Evolutionary conservation across 2,888 invertebrate species (phyloP).

Genomic region (Drosophila niveifrons): DNA sequence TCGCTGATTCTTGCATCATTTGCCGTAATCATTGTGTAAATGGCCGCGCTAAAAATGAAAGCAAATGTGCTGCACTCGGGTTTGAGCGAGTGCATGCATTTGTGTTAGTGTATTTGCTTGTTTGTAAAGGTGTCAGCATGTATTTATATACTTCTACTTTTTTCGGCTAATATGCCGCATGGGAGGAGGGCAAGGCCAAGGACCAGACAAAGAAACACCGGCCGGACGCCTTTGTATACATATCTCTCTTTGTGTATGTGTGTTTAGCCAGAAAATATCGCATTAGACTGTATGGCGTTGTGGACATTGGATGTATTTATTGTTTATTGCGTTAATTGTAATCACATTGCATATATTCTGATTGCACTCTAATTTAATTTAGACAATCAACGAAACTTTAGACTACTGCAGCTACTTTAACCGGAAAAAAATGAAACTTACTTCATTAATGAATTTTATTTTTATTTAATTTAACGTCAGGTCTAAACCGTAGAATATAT

Average conservation of each 20-base stretch:
- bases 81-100: conserved; percentile 11
- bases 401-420: too few relatives aligned
- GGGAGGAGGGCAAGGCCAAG: conserved; percentile 62
- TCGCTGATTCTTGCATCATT: conserved; percentile 76
- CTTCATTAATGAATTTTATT: too few relatives aligned
- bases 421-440: too few relatives aligned
- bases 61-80: conserved; percentile 49
- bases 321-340: neutral
- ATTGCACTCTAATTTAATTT: too few relatives aligned
- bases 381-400: too few relatives aligned
- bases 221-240: conserved; percentile 3
- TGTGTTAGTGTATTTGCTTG: conserved; percentile 1
- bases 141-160: conserved; percentile 3
- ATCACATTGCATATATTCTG: too few relatives aligned
- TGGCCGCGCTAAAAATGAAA: conserved; percentile 67
- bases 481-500: too few relatives aligned
- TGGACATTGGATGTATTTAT: conserved; percentile 10
- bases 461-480: too few relatives aligned
- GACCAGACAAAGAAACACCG: conserved; percentile 67
- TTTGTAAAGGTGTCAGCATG: conserved; percentile 2
- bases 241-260: conserved; percentile 1
- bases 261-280: conserved; percentile 51
- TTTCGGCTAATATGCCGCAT: neutral
- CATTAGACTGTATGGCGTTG: conserved; percentile 54
- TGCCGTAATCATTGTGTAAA: conserved; percentile 74